Evolutionary conservation across 2,888 invertebrate species (phyloP).

Genomic region (Drosophila prolongata): DNA sequence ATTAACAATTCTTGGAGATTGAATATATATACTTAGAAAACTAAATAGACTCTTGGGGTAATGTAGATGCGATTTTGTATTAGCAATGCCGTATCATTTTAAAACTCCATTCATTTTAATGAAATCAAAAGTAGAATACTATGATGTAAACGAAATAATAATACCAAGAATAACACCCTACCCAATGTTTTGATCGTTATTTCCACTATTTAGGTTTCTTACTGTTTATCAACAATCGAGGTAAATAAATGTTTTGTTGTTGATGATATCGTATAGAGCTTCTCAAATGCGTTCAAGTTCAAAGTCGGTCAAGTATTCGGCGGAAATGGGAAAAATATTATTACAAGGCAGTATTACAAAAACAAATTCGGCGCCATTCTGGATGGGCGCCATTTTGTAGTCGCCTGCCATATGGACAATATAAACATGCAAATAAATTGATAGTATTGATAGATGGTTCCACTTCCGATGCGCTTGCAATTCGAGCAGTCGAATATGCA

Average conservation of each 20-base stretch:
- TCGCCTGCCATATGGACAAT: not conserved
- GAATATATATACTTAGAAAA: too few species aligned
- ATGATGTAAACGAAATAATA: too few species aligned
- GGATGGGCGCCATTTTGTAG: constrained; percentile 58
- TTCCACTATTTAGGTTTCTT: too few species aligned
- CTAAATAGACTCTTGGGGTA: too few species aligned
- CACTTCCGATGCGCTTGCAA: constrained; percentile 24
- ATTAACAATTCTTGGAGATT: too few species aligned
- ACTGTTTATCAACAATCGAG: constrained; percentile 8
- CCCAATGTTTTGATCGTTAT: too few species aligned
- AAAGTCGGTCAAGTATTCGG: constrained; percentile 1
- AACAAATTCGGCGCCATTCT: constrained; percentile 7
- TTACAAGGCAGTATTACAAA: constrained; percentile 7
- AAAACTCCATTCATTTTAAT: too few species aligned
- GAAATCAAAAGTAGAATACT: too few species aligned
- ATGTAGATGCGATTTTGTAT: too few species aligned
- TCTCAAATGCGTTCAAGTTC: constrained; percentile 1
- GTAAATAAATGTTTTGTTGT: not conserved
- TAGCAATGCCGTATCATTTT: too few species aligned
- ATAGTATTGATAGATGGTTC: not conserved
- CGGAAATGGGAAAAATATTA: constrained; percentile 13
- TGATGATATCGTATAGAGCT: not conserved
- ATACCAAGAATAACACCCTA: too few species aligned
- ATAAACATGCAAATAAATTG: not conserved
- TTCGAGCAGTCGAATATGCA: constrained; percentile 18